Percentiles rank a stretch among this genome's conserved stretches.
Evolutionary conservation across 2,888 invertebrate species (phyloP).

Genomic region (Melolontha melolontha): DNA sequence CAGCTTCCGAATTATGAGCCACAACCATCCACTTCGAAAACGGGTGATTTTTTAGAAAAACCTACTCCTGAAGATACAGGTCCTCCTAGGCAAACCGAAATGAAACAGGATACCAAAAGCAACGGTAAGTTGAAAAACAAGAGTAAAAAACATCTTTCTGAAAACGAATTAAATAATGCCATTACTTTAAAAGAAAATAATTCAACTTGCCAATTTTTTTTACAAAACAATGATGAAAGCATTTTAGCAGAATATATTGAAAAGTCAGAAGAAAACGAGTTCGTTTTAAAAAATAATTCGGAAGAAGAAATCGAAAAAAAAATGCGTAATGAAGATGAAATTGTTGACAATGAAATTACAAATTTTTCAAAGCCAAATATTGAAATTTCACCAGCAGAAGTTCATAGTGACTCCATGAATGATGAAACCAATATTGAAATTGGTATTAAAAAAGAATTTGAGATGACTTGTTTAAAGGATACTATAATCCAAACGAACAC

Average conservation of each 20-base stretch:
- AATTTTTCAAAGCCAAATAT: neutral
- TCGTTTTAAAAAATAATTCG: constrained; percentile 11
- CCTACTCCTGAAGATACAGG: constrained; percentile 30
- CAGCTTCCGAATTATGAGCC: constrained; percentile 46
- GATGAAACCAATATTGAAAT: no score
- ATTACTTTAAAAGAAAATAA: neutral
- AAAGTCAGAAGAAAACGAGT: constrained; percentile 24
- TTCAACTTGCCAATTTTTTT: neutral
- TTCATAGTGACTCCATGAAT: neutral
- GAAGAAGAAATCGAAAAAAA: constrained; percentile 23
- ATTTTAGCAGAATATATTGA: constrained; percentile 3
- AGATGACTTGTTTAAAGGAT: neutral
- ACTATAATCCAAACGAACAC: neutral
- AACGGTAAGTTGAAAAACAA: constrained; percentile 45
- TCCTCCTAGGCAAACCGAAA: neutral
- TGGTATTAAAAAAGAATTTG: no score
- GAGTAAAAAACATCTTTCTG: constrained; percentile 39
- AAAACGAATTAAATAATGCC: no score
- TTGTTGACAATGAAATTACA: neutral
- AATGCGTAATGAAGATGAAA: neutral
- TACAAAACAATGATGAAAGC: constrained; percentile 7
- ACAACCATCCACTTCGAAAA: constrained; percentile 49
- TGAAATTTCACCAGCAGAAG: neutral
- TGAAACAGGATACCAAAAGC: constrained; percentile 21
- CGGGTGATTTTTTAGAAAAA: constrained; percentile 55